These are phyloP conservation scores for Gonioctena quinquepunctata DNA, from an alignment of 1,140 invertebrate genomes.

Conservation along the genomic window DNA sequence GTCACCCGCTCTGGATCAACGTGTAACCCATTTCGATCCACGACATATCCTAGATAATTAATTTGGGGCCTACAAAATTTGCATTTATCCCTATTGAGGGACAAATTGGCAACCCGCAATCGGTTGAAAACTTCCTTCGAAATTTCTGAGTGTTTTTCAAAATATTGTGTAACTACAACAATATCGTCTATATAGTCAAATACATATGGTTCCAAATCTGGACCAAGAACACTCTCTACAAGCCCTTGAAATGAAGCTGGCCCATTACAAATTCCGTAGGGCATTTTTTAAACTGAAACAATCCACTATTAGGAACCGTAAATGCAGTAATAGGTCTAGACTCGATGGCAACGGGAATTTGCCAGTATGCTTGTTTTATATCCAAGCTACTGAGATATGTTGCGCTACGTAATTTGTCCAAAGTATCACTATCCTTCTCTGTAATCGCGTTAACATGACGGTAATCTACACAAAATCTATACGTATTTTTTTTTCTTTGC, in stretches of 20 bases:
- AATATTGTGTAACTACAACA: neutral
- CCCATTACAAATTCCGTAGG: slow-evolving; percentile 31
- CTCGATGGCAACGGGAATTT: slow-evolving; percentile 39
- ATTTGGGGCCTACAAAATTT: neutral
- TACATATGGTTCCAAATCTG: neutral
- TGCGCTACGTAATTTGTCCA: no score
- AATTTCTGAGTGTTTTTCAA: neutral
- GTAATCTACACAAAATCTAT: neutral
- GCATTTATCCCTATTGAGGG: neutral
- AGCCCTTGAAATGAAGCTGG: neutral
- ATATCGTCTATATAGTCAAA: slow-evolving; percentile 1
- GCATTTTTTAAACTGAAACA: slow-evolving; percentile 44
- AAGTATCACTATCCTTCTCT: no score
- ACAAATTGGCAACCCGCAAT: neutral
- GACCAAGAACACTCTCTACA: neutral
- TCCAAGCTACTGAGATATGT: no score
- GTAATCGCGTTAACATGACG: slow-evolving; percentile 32
- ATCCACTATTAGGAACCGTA: slow-evolving; percentile 35
- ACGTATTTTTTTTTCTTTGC: neutral
- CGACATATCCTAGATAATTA: neutral
- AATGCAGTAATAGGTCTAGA: slow-evolving; percentile 45
- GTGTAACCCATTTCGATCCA: slow-evolving; percentile 1
- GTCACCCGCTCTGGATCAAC: neutral
- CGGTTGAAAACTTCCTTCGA: neutral
- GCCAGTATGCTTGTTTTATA: slow-evolving; percentile 45